Conservation (phyloP, 2,888 invertebrate species). For the Ametastegia equiseti region DNA sequence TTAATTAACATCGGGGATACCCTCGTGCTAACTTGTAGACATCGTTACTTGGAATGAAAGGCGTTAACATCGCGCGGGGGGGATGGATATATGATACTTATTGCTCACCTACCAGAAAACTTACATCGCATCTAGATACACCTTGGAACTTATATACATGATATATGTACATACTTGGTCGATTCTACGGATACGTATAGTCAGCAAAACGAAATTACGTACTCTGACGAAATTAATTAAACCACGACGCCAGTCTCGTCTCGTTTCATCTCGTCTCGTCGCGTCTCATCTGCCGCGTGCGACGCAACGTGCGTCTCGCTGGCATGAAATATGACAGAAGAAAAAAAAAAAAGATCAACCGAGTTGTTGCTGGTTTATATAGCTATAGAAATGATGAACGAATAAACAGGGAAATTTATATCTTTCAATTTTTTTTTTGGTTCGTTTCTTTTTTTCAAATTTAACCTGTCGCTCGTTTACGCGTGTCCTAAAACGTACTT, state of each 20-base stretch:
- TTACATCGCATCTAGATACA: conserved; percentile 3
- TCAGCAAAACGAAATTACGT: not conserved
- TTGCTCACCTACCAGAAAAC: not conserved
- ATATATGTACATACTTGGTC: too few species aligned
- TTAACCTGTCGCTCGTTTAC: not conserved
- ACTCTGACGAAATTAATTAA: conserved; percentile 3
- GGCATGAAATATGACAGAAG: too few species aligned
- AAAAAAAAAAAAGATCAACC: not conserved
- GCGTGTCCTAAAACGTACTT: not conserved
- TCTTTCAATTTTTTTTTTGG: too few species aligned
- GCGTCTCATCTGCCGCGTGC: not conserved
- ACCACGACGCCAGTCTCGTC: not conserved
- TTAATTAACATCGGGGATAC: conserved; percentile 5
- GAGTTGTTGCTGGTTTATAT: too few species aligned
- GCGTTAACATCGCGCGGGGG: not conserved
- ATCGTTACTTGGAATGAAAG: not conserved
- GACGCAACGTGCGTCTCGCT: too few species aligned
- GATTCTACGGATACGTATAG: not conserved
- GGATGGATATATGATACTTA: not conserved
- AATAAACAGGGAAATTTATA: too few species aligned
- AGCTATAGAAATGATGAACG: too few species aligned
- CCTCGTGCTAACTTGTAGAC: too few species aligned
- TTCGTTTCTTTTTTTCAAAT: too few species aligned
- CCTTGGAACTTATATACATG: too few species aligned
- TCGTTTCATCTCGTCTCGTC: not conserved